Evolutionary conservation across 2,888 invertebrate genomes (phyloP).

Genomic region (Drosophila pseudotakahashii): DNA sequence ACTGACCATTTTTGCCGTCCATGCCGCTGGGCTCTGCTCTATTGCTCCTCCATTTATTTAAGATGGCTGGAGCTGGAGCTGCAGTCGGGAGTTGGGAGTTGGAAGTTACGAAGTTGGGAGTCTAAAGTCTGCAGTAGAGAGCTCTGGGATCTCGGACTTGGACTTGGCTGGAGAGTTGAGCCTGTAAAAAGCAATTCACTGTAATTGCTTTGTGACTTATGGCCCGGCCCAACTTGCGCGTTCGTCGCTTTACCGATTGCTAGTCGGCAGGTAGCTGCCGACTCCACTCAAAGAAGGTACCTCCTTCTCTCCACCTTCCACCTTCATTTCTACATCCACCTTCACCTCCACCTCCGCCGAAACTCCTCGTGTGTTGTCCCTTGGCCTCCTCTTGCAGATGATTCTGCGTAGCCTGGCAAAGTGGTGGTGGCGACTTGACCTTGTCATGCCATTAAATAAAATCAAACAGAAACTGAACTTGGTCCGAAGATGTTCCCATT

Average conservation of each 20-base stretch:
- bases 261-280: conserved; percentile 58
- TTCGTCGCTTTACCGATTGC: conserved; percentile 56
- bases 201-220: conserved; percentile 82
- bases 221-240: conserved; percentile 75
- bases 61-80: conserved; percentile 32
- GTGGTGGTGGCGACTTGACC: conserved; percentile 76
- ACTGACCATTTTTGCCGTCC: conserved; percentile 49
- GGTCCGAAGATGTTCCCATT: conserved; percentile 23
- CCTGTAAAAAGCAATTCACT: conserved; percentile 77
- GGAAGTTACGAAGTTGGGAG: not conserved
- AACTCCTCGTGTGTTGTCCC: conserved; percentile 2
- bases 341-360: not conserved
- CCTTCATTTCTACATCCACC: not conserved
- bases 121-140: conserved; percentile 1
- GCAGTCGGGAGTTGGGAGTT: not conserved
- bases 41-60: conserved; percentile 63
- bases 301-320: conserved; percentile 15
- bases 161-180: conserved; percentile 23
- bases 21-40: conserved; percentile 68
- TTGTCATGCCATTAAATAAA: conserved; percentile 80
- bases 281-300: conserved; percentile 31
- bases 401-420: conserved; percentile 43
- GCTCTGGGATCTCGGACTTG: conserved; percentile 7
- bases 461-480: conserved; percentile 74
- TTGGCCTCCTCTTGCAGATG: not conserved